Evolutionary conservation across 2,888 invertebrate genomes (phyloP), one percentile per base, ranked within the genome.

Genomic region (Caenorhabditis parvicauda): DNA sequence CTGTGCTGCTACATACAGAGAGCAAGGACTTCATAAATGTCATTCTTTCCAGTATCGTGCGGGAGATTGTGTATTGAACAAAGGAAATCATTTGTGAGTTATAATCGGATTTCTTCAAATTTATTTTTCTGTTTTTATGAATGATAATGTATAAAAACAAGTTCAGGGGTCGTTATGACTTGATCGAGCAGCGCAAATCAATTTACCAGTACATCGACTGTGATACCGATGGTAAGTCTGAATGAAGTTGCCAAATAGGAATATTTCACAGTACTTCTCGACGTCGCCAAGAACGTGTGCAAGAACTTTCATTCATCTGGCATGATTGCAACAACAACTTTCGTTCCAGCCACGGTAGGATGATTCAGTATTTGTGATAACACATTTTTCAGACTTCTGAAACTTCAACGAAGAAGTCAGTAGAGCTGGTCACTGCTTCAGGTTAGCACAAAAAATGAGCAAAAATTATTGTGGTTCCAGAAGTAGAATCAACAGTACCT

Each of bases 171-270:
- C 76, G 71, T 55, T 75, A 66, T 47, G 79, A 79, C 44, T 49
- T 80, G 50, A 70, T 80, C 22, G 74, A 71, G 32, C 66, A 76
- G 43, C 58, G 69, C 21, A 44, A 48, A 17, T 58, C 64, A 17
- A 59, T 72, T 9, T 78, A 79, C 38, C 75, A 79, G 43, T 77
- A 75, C 35, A 62, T 79, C 17, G 70, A 66, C 19, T 78, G 78
- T 41, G 76, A 75, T 37, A 54, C 68, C 17, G 57, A 72, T 35
- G 64, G 75, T 77, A 35, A 59, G 25, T 22, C 22, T 27, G 6
- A 9, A 14, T 21, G 14, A 25, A 47, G 7, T 32, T 17, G 14
- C 14, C 24, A 14, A 29, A 47, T 19, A 28, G 17, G 27, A 41
- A 47, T 48, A 38, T n/a, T 42, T 50, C 61, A 32, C 54, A 66